Percentiles rank a stretch among this genome's conserved stretches.
Conservation (phyloP, 2,797 vertebrate species). For the Cirrhinus molitorella region DNA sequence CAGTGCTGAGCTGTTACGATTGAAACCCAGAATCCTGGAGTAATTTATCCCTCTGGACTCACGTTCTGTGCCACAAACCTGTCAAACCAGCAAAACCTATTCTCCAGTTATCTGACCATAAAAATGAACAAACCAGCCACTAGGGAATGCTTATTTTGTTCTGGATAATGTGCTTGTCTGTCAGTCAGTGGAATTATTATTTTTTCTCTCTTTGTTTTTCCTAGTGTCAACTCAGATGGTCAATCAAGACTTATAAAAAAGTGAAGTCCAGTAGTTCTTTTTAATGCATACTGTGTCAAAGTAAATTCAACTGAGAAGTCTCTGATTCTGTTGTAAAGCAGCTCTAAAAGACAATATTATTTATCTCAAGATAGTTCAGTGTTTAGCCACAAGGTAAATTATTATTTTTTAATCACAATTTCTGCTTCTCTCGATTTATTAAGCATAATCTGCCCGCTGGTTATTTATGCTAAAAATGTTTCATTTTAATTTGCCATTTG, state of each 20-base stretch:
- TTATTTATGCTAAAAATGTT: not conserved
- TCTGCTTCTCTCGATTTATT: not conserved
- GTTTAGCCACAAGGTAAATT: not conserved
- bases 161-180: slow-evolving; percentile 18
- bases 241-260: not conserved
- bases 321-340: not conserved
- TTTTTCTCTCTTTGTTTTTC: not conserved
- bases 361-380: not conserved
- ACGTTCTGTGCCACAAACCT: slow-evolving; percentile 31
- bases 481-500: not conserved
- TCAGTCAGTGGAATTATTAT: slow-evolving; percentile 13
- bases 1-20: slow-evolving; percentile 34
- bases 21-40: slow-evolving; percentile 28
- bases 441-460: not conserved
- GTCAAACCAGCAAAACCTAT: slow-evolving; percentile 32
- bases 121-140: slow-evolving; percentile 30
- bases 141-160: slow-evolving; percentile 18
- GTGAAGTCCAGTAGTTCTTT: too few species aligned
- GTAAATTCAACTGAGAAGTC: not conserved
- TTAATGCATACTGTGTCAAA: not conserved
- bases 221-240: not conserved
- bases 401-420: not conserved
- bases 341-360: not conserved
- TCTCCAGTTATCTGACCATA: slow-evolving; percentile 30
- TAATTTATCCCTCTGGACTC: slow-evolving; percentile 35